phyloP scores from a whole-genome alignment of 2,797 vertebrate species.

The Rhinella marina region DNA sequence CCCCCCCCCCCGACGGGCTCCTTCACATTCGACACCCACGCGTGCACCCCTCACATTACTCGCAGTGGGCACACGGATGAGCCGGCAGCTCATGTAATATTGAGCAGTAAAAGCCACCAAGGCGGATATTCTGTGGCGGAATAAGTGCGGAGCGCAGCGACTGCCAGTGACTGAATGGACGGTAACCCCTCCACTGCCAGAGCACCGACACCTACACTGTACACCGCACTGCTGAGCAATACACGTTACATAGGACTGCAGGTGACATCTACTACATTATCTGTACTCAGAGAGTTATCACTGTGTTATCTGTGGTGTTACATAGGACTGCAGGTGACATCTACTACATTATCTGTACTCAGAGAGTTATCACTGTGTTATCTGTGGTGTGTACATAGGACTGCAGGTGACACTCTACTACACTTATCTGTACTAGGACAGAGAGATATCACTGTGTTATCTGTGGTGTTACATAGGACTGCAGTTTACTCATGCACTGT shows the following conservation, averaged over 20 bases:
- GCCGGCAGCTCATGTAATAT: constrained; percentile 47
- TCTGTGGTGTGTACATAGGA: no score
- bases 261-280: not conserved
- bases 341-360: not conserved
- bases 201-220: not conserved
- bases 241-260: not conserved
- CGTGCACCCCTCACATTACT: not conserved
- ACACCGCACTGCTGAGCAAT: not conserved
- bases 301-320: no score
- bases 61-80: not conserved
- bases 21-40: no score
- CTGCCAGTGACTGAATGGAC: constrained; percentile 45
- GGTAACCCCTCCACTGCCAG: constrained; percentile 45
- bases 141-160: constrained; percentile 48
- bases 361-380: no score
- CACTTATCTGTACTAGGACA: not conserved
- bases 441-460: no score
- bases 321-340: not conserved
- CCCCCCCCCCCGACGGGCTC: not conserved
- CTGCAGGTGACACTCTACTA: not conserved
- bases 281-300: no score
- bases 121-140: constrained; percentile 55
- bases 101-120: constrained; percentile 60
- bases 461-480: no score
- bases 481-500: no score